phyloP scores from a whole-genome alignment of 2,797 vertebrate genomes.

The Chiropotes sagulatus region DNA sequence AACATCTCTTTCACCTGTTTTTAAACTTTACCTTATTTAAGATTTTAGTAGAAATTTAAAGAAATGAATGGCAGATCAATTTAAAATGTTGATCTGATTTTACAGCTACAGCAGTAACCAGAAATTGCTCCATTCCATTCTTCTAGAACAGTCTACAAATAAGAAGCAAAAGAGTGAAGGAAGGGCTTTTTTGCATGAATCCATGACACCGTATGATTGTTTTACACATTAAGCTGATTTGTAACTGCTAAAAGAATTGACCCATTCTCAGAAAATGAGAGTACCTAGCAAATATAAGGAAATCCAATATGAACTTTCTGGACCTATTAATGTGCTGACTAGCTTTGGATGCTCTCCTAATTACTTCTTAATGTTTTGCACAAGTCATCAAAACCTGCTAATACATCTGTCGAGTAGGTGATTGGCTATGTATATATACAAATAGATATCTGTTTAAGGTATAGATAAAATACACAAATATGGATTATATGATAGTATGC shows the following conservation, averaged over 20 bases:
- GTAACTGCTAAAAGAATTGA: conserved; percentile 50
- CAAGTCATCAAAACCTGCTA: conserved; percentile 72
- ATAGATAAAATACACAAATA: background rate
- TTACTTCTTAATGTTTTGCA: conserved; percentile 74
- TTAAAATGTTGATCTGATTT: background rate
- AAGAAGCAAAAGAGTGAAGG: background rate
- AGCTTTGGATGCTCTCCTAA: conserved; percentile 75
- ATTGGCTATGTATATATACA: background rate
- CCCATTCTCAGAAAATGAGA: conserved; percentile 46
- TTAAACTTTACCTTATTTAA: background rate
- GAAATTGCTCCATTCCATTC: background rate
- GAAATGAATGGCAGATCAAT: background rate
- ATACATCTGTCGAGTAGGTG: conserved; percentile 28
- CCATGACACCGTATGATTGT: conserved; percentile 32
- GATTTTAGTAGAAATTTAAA: conserved; percentile 27
- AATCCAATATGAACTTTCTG: conserved; percentile 67
- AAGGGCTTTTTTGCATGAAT: background rate
- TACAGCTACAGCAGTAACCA: background rate
- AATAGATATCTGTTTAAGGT: conserved; percentile 30
- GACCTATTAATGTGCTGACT: conserved; percentile 62
- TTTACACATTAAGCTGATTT: conserved; percentile 46
- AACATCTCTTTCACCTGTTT: background rate
- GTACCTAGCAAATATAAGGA: conserved; percentile 50
- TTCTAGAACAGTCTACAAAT: background rate
- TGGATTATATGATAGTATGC: background rate